These are phyloP conservation scores for Silurus aristotelis DNA, from an alignment of 2,797 vertebrate genomes.

Conservation along the genomic window DNA sequence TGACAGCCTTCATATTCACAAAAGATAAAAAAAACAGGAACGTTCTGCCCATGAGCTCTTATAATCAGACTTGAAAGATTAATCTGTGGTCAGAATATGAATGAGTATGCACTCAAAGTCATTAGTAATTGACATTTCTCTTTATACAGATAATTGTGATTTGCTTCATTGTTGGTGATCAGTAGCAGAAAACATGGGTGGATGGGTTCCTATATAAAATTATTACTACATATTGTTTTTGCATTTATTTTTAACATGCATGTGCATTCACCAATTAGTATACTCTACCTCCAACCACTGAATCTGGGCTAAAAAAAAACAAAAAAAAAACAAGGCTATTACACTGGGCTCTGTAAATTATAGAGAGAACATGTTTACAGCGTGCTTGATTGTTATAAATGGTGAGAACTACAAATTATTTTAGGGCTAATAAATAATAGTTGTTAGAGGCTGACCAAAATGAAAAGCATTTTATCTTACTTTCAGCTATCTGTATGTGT, in stretches of 20 bases:
- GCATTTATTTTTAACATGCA: background rate
- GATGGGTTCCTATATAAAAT: background rate
- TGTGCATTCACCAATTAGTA: background rate
- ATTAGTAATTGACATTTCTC: background rate
- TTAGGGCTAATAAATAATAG: constrained; percentile 26
- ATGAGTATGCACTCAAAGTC: background rate
- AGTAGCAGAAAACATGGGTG: background rate
- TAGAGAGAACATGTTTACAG: background rate
- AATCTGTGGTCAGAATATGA: background rate
- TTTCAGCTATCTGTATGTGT: constrained; percentile 7
- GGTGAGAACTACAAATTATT: constrained; percentile 11
- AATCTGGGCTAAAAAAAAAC: constrained; percentile 5
- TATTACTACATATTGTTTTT: background rate
- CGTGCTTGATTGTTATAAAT: constrained; percentile 2
- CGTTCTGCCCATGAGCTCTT: background rate
- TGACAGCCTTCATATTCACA: constrained; percentile 31
- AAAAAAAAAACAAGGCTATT: background rate
- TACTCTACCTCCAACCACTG: constrained; percentile 1
- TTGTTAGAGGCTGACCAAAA: background rate
- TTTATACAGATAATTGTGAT: background rate
- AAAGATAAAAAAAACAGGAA: constrained; percentile 33
- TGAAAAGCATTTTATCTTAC: constrained; percentile 29
- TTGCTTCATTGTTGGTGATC: background rate
- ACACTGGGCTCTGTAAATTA: constrained; percentile 10
- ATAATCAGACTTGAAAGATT: constrained; percentile 15